Evolutionary conservation across 2,888 invertebrate genomes (phyloP).

Genomic region (Drosophila helvetica): DNA sequence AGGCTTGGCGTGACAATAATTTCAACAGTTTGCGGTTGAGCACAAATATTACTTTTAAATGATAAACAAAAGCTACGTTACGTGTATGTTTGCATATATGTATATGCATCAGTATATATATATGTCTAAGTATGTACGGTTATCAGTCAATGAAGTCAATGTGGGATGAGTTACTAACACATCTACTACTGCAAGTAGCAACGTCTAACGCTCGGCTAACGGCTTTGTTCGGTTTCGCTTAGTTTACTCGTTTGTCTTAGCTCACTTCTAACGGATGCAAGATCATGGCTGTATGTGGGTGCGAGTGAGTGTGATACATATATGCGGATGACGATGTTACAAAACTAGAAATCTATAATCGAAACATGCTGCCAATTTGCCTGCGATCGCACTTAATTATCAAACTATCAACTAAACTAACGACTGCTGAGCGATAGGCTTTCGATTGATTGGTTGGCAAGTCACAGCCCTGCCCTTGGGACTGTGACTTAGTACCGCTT

Average conservation of each 20-base stretch:
- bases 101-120: constrained; percentile 19
- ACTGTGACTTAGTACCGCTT: constrained; percentile 82
- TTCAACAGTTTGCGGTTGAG: constrained; percentile 55
- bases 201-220: constrained; percentile 26
- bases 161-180: constrained; percentile 59
- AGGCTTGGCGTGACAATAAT: constrained; percentile 49
- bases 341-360: constrained; percentile 37
- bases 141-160: constrained; percentile 77
- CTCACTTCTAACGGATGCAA: constrained; percentile 40
- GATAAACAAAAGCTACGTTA: constrained; percentile 55
- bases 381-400: constrained; percentile 9
- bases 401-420: constrained; percentile 13
- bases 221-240: constrained; percentile 65
- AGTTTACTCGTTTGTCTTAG: constrained; percentile 16
- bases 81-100: constrained; percentile 43
- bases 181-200: constrained; percentile 39
- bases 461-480: constrained; percentile 59
- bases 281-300: constrained; percentile 17
- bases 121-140: constrained; percentile 47
- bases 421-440: constrained; percentile 5
- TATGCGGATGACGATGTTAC: constrained; percentile 45
- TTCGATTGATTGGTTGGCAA: constrained; percentile 26
- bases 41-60: constrained; percentile 38
- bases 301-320: constrained; percentile 30
- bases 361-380: constrained; percentile 28